Evolutionary conservation across 2,888 invertebrate genomes (phyloP).

Genomic region (Acrocera orbiculus): DNA sequence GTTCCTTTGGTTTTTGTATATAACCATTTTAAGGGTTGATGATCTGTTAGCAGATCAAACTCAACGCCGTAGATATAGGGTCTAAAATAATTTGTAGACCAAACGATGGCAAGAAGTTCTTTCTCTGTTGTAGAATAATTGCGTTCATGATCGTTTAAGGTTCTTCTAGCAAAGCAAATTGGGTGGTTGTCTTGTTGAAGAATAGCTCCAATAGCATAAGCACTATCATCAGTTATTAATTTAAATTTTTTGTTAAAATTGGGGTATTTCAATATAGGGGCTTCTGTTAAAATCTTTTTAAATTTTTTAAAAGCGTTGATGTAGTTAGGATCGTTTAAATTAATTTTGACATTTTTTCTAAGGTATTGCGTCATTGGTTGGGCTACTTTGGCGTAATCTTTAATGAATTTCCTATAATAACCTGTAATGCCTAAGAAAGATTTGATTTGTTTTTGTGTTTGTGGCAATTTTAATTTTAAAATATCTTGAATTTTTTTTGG

Average conservation of each 20-base stretch:
- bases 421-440: constrained; percentile 8
- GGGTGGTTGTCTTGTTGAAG: constrained; percentile 5
- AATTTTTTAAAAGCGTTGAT: constrained; percentile 6
- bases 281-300: constrained; percentile 5
- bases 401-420: constrained; percentile 7
- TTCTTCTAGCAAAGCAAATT: constrained; percentile 2
- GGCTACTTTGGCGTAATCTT: constrained; percentile 6
- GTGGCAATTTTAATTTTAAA: constrained; percentile 4
- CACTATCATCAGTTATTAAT: constrained; percentile 5
- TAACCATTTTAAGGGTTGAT: not conserved
- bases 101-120: constrained; percentile 5
- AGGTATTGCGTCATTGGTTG: constrained; percentile 3
- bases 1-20: not conserved
- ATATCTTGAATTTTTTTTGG: constrained; percentile 7
- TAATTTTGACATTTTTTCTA: constrained; percentile 4
- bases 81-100: constrained; percentile 5
- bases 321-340: constrained; percentile 13
- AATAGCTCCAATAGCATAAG: constrained; percentile 5
- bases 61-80: not conserved
- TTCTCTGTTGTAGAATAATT: constrained; percentile 5
- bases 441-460: constrained; percentile 6
- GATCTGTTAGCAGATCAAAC: not conserved
- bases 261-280: constrained; percentile 6
- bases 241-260: constrained; percentile 7
- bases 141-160: constrained; percentile 2